Conservation (phyloP, 2,797 vertebrate genomes). For the Cossypha niveicapilla region DNA sequence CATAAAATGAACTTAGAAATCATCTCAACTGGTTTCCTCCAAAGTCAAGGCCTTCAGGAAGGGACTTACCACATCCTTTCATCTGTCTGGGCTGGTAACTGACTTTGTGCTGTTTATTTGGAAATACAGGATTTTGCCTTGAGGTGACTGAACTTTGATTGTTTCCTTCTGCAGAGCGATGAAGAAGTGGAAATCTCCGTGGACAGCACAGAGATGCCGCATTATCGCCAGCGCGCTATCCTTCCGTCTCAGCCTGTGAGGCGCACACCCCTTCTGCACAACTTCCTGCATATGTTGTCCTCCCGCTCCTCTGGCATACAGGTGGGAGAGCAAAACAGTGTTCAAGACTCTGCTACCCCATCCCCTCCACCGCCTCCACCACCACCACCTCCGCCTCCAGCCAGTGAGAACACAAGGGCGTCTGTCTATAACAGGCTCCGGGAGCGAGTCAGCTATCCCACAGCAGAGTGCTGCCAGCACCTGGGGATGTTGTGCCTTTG, state of each 20-base stretch:
- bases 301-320: constrained; percentile 90
- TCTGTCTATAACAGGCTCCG: constrained; percentile 83
- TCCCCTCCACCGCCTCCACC: constrained; percentile 80
- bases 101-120: constrained; percentile 12
- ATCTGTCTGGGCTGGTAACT: neutral
- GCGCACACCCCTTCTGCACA: constrained; percentile 96
- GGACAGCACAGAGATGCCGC: constrained; percentile 94
- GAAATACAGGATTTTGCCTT: neutral
- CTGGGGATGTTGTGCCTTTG: constrained; percentile 95
- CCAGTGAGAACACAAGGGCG: constrained; percentile 83
- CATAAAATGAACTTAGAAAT: neutral
- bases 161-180: constrained; percentile 81
- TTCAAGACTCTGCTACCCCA: constrained; percentile 81
- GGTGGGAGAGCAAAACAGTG: constrained; percentile 82
- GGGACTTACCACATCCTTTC: neutral
- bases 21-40: neutral
- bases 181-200: constrained; percentile 97
- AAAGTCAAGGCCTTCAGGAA: neutral
- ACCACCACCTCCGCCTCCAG: constrained; percentile 79
- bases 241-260: constrained; percentile 94
- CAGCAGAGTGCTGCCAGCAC: constrained; percentile 93
- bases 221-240: constrained; percentile 94
- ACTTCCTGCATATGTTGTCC: constrained; percentile 98
- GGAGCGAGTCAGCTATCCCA: constrained; percentile 81
- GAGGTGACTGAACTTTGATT: neutral